A percentile compares a stretch with the other conserved stretches of the same genome.
Evolutionary conservation across 2,888 invertebrate species (phyloP).

Genomic region (Dynastes grantii): DNA sequence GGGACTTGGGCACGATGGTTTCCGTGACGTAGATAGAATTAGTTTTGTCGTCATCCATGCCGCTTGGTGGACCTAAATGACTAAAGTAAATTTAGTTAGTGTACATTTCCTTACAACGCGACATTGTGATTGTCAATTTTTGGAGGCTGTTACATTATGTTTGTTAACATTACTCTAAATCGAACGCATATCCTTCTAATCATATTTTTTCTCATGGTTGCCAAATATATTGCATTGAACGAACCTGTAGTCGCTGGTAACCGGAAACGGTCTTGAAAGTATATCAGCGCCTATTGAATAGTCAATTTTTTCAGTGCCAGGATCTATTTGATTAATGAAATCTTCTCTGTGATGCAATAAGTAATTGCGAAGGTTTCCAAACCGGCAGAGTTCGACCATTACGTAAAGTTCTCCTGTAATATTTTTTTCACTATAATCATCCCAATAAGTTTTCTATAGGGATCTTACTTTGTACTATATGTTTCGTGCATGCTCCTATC

Average conservation of each 20-base stretch:
- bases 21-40: slow-evolving; percentile 56
- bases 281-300: slow-evolving; percentile 75
- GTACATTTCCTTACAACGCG: too few species aligned
- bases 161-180: too few species aligned
- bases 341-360: slow-evolving; percentile 85
- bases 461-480: slow-evolving; percentile 86
- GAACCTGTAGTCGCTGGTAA: slow-evolving; percentile 75
- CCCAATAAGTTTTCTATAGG: too few species aligned
- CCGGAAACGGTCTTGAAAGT: slow-evolving; percentile 74
- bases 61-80: slow-evolving; percentile 55
- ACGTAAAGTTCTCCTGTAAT: slow-evolving; percentile 88
- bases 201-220: too few species aligned
- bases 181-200: too few species aligned
- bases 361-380: slow-evolving; percentile 93
- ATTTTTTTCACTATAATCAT: neutral
- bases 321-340: slow-evolving; percentile 88
- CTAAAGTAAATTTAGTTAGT: slow-evolving; percentile 9
- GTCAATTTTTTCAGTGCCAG: slow-evolving; percentile 80
- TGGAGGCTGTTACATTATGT: too few species aligned
- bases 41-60: slow-evolving; percentile 64
- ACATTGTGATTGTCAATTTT: too few species aligned
- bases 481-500: slow-evolving; percentile 94
- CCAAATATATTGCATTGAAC: slow-evolving; percentile 50
- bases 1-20: slow-evolving; percentile 59
- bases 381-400: slow-evolving; percentile 95